A percentile compares a stretch with the other conserved stretches of the same genome.
phyloP scores from a whole-genome alignment of 2,888 invertebrate species.

The Drosophila mimetica region DNA sequence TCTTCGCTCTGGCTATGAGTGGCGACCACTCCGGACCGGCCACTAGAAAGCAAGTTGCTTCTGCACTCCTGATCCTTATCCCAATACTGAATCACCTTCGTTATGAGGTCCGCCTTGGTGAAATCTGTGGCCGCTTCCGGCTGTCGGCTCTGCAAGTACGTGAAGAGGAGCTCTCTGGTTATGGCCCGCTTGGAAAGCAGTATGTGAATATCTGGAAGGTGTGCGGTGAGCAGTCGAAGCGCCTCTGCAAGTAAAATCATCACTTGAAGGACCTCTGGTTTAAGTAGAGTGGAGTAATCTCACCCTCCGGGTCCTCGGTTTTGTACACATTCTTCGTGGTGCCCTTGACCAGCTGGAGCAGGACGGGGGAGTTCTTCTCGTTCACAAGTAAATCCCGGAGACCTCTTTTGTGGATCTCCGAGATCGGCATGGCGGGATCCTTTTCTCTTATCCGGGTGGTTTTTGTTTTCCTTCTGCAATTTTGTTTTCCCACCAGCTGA shows the following conservation, averaged over 20 bases:
- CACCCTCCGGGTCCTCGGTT: conserved; percentile 67
- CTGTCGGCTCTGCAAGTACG: conserved; percentile 85
- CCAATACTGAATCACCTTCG: conserved; percentile 85
- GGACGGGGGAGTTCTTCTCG: conserved; percentile 65
- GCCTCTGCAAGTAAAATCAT: conserved; percentile 84
- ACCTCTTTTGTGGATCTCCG: conserved; percentile 62
- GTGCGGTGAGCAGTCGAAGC: conserved; percentile 85
- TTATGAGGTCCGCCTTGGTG: conserved; percentile 85
- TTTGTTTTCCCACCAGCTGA: not conserved
- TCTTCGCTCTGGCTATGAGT: conserved; percentile 14
- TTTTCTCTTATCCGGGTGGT: too few species aligned
- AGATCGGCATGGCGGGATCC: conserved; percentile 72
- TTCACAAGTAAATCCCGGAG: conserved; percentile 71
- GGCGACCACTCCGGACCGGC: not conserved
- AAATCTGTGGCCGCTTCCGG: conserved; percentile 84
- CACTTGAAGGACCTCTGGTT: not conserved
- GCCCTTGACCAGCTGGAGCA: conserved; percentile 72
- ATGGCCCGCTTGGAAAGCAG: conserved; percentile 85
- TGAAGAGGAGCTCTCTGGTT: conserved; percentile 86
- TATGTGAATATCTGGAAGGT: conserved; percentile 84
- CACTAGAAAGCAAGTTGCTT: not conserved
- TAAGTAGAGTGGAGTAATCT: not conserved
- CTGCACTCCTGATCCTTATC: conserved; percentile 39
- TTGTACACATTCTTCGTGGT: conserved; percentile 79
- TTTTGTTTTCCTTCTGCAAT: not conserved